Conservation (phyloP, 2,888 invertebrate genomes). For the Leucophenga montana region DNA sequence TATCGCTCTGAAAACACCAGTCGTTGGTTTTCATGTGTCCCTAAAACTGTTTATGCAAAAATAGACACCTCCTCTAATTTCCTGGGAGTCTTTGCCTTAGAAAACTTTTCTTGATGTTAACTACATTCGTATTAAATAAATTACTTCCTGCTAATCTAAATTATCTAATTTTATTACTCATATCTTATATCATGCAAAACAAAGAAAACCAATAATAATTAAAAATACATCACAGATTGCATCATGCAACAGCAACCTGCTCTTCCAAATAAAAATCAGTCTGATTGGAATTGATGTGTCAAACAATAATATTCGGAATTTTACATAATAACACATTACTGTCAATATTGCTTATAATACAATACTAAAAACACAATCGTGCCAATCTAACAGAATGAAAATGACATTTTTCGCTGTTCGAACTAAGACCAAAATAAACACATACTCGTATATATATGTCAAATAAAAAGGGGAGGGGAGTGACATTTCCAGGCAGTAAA, state of each 20-base stretch:
- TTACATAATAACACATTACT: neutral
- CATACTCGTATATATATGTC: neutral
- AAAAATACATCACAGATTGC: neutral
- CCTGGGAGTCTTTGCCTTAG: no score
- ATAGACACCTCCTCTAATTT: no score
- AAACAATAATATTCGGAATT: slow-evolving; percentile 9
- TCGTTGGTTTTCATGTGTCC: no score
- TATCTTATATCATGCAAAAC: no score
- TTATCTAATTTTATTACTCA: no score
- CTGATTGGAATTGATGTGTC: slow-evolving; percentile 25
- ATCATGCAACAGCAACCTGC: neutral
- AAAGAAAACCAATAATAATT: neutral
- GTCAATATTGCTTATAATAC: neutral
- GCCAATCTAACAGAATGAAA: neutral
- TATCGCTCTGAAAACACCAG: no score
- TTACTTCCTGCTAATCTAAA: no score
- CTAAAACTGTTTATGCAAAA: no score
- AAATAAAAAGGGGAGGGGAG: no score
- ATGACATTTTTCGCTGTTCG: neutral
- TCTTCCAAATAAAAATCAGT: neutral
- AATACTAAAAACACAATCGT: neutral
- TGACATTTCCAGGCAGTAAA: no score
- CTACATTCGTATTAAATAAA: no score
- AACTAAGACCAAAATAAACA: neutral
- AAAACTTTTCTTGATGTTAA: no score